phyloP scores from a whole-genome alignment of 2,888 invertebrate genomes.

The Platycheirus albimanus region DNA sequence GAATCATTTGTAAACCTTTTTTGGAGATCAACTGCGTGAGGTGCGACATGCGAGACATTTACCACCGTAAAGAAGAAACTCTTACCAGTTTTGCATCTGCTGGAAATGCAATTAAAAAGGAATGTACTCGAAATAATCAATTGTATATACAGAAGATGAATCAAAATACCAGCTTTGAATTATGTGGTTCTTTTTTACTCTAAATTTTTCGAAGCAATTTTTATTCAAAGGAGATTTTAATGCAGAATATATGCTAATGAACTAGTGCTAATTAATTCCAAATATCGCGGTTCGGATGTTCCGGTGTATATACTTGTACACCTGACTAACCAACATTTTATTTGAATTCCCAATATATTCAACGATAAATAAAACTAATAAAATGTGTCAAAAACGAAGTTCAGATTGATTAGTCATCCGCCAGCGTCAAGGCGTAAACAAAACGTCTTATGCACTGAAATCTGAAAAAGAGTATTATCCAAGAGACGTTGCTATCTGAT shows the following conservation, averaged over 20 bases:
- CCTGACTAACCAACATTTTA: constrained; percentile 3
- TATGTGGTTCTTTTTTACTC: no score
- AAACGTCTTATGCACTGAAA: constrained; percentile 12
- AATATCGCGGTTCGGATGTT: background rate
- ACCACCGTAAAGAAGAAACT: no score
- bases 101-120: no score
- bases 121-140: no score
- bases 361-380: constrained; percentile 16
- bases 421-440: background rate
- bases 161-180: no score
- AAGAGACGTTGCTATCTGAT: constrained; percentile 48
- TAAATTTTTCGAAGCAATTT: no score
- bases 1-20: no score
- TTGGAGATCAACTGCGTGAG: no score
- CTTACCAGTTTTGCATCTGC: no score
- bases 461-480: constrained; percentile 25
- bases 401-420: constrained; percentile 45
- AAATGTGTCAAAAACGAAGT: constrained; percentile 25
- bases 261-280: background rate
- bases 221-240: no score
- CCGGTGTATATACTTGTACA: background rate
- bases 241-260: background rate
- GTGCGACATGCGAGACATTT: no score
- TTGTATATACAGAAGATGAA: no score
- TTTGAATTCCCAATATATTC: background rate